A percentile compares a stretch with the other conserved stretches of the same genome.
These are phyloP conservation scores for Chaetodon trifascialis DNA, from an alignment of 2,113 vertebrate species.

Conservation along the genomic window DNA sequence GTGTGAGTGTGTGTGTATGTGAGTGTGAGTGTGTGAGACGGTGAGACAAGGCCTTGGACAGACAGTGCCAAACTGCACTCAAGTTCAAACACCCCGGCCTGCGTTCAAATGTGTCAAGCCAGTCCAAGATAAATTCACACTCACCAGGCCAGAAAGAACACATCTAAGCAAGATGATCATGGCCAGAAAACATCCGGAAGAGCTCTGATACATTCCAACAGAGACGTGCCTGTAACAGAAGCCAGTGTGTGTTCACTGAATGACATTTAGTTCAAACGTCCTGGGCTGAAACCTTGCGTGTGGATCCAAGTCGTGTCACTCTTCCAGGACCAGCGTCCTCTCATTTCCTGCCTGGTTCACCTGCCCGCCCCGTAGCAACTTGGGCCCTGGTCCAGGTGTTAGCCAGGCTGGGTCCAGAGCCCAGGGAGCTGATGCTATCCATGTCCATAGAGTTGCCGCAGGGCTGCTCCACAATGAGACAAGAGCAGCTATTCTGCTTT, in stretches of 20 bases:
- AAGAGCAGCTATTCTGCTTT: constrained; percentile 29
- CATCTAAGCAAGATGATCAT: constrained; percentile 55
- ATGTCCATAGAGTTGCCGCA: constrained; percentile 9
- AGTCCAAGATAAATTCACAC: constrained; percentile 68
- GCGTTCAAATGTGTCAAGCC: constrained; percentile 58
- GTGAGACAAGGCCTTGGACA: constrained; percentile 67
- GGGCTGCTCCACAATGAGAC: constrained; percentile 30
- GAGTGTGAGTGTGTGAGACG: constrained; percentile 20
- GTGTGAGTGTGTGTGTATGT: constrained; percentile 23
- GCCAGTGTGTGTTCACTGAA: constrained; percentile 36
- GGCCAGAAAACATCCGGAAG: constrained; percentile 58
- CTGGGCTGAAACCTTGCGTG: constrained; percentile 32
- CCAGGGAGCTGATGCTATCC: not conserved
- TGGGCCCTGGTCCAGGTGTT: constrained; percentile 68
- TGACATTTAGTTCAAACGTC: constrained; percentile 62
- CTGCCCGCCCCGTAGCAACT: constrained; percentile 51
- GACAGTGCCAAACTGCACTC: constrained; percentile 48
- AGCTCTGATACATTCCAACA: constrained; percentile 49
- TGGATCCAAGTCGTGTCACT: constrained; percentile 50
- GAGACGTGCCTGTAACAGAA: constrained; percentile 37
- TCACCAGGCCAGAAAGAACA: constrained; percentile 56
- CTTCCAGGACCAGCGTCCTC: constrained; percentile 63
- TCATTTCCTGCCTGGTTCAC: constrained; percentile 70
- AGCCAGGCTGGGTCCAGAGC: constrained; percentile 40
- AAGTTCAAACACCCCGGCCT: constrained; percentile 64